These are phyloP conservation scores for Eudyptes chrysolophus DNA, from an alignment of 2,113 vertebrate species.

Conservation along the genomic window DNA sequence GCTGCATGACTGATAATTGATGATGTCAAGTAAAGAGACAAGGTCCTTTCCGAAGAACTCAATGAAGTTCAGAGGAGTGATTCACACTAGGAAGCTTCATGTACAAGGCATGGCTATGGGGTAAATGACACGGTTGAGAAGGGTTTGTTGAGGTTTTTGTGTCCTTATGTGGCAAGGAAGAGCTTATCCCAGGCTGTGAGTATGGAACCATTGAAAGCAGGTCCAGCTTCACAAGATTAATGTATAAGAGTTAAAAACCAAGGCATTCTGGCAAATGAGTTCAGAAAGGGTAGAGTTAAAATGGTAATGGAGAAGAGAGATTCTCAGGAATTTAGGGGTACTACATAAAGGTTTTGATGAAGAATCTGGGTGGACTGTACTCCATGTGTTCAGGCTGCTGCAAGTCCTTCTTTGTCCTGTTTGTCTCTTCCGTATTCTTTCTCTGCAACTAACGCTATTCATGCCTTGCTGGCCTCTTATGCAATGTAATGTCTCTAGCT, in stretches of 20 bases:
- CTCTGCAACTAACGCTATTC: not conserved
- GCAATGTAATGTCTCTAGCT: rapidly evolving
- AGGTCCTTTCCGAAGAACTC: not conserved
- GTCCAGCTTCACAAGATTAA: not conserved
- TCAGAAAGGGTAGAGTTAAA: not conserved
- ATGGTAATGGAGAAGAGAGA: not conserved
- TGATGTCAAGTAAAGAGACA: not conserved
- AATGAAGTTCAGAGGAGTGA: not conserved
- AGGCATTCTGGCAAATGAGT: not conserved
- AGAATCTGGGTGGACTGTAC: not conserved
- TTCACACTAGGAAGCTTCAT: not conserved
- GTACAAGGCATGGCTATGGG: not conserved
- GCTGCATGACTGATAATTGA: not conserved
- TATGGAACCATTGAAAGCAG: not conserved
- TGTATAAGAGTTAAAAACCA: not conserved
- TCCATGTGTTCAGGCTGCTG: not conserved
- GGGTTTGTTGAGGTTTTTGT: not conserved
- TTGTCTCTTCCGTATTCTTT: not conserved
- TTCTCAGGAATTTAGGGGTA: not conserved
- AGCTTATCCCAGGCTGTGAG: not conserved
- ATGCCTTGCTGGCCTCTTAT: not conserved
- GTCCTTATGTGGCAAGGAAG: not conserved
- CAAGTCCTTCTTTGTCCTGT: not conserved
- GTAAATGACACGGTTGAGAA: not conserved
- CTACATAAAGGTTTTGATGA: not conserved